Evolutionary conservation across 2,797 vertebrate genomes (phyloP).

Genomic region (Gorsachius magnificus): DNA sequence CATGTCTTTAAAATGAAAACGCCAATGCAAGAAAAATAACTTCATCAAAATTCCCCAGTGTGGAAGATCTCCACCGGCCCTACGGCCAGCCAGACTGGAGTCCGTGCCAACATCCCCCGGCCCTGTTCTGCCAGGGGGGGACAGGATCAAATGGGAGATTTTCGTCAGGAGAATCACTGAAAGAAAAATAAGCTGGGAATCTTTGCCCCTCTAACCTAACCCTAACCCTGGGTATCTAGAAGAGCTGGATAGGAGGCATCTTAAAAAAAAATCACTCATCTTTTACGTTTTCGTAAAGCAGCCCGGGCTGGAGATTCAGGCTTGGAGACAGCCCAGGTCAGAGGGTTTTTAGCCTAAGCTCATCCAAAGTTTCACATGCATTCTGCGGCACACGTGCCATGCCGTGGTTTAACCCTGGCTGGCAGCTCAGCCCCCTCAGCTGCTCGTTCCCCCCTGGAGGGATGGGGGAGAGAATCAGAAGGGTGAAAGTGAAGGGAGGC

Average conservation of each 20-base stretch:
- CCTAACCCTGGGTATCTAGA: background rate
- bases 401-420: fast-evolving
- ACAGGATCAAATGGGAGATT: background rate
- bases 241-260: background rate
- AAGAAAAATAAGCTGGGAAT: background rate
- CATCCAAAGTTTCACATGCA: background rate
- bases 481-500: too few relatives aligned
- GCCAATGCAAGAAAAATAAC: background rate
- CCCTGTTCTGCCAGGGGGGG: background rate
- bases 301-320: background rate
- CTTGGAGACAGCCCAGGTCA: background rate
- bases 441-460: background rate
- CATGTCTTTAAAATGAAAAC: background rate
- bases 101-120: fast-evolving
- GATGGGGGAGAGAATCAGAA: background rate
- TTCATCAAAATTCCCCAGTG: background rate
- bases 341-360: background rate
- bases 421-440: background rate
- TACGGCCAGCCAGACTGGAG: background rate
- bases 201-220: background rate
- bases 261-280: background rate
- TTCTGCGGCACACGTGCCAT: fast-evolving
- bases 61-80: background rate
- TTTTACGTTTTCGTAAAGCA: background rate
- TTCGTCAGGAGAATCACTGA: background rate